Conservation (phyloP, 2,888 invertebrate genomes). For the Trachelus troglodyta region DNA sequence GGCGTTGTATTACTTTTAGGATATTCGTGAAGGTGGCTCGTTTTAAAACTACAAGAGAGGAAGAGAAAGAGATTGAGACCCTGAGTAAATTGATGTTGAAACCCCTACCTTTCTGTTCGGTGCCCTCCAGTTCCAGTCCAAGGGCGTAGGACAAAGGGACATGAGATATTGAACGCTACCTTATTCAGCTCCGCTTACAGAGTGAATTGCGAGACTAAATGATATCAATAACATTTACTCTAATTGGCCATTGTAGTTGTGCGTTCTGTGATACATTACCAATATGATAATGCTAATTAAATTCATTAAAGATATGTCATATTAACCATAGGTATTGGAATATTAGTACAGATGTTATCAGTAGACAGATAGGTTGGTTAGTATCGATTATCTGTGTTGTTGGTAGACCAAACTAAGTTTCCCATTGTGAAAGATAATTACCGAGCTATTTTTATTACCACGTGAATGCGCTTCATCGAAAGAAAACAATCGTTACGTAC, state of each 20-base stretch:
- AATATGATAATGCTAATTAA: background rate
- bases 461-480: background rate
- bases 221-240: background rate
- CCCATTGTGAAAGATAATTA: background rate
- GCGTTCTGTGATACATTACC: background rate
- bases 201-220: background rate
- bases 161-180: background rate
- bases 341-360: background rate
- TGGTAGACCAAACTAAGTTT: background rate
- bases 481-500: background rate
- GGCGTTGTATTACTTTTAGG: slow-evolving; percentile 3
- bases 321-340: background rate
- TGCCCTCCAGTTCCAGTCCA: slow-evolving; percentile 19
- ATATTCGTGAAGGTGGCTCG: background rate
- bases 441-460: background rate
- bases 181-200: background rate
- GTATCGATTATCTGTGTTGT: background rate
- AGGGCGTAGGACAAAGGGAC: slow-evolving; percentile 32
- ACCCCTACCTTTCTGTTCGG: slow-evolving; percentile 23
- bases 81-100: slow-evolving; percentile 26
- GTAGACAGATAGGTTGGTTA: background rate
- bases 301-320: background rate
- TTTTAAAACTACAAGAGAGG: background rate
- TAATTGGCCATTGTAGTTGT: background rate
- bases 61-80: slow-evolving; percentile 15